Conservation (phyloP, 2,797 vertebrate genomes). For the Chrosomus eos region DNA sequence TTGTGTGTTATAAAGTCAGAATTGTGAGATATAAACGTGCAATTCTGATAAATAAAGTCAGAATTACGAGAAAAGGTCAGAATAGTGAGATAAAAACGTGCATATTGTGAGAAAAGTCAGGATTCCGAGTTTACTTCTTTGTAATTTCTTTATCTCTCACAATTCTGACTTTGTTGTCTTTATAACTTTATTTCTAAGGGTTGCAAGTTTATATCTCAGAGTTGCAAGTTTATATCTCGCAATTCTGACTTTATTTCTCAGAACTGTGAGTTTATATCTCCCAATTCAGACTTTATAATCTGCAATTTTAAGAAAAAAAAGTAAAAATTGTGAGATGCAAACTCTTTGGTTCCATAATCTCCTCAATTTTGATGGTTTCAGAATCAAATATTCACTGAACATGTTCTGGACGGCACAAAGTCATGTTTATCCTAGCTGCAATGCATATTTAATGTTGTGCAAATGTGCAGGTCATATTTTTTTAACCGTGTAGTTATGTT, state of each 20-base stretch:
- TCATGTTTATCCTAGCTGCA: conserved; percentile 1
- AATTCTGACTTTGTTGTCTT: too few species aligned
- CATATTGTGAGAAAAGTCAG: too few species aligned
- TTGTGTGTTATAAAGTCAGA: too few species aligned
- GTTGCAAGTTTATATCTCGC: too few species aligned
- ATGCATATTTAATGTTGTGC: not conserved
- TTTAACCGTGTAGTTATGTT: not conserved
- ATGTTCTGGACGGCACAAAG: not conserved
- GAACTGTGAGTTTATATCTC: not conserved
- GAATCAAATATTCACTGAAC: not conserved
- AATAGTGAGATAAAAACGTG: too few species aligned
- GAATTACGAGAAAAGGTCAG: too few species aligned
- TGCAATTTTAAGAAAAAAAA: not conserved
- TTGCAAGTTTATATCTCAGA: too few species aligned
- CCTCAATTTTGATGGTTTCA: not conserved
- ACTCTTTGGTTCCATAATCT: not conserved
- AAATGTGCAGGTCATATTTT: not conserved
- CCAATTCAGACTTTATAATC: not conserved
- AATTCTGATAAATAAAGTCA: too few species aligned
- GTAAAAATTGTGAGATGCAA: not conserved
- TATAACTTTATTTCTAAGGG: too few species aligned
- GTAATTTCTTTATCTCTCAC: too few species aligned
- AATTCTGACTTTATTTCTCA: not conserved
- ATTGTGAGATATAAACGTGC: too few species aligned
- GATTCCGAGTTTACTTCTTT: too few species aligned